Evolutionary conservation across 2,797 vertebrate genomes (phyloP).

Genomic region (Furcifer pardalis): DNA sequence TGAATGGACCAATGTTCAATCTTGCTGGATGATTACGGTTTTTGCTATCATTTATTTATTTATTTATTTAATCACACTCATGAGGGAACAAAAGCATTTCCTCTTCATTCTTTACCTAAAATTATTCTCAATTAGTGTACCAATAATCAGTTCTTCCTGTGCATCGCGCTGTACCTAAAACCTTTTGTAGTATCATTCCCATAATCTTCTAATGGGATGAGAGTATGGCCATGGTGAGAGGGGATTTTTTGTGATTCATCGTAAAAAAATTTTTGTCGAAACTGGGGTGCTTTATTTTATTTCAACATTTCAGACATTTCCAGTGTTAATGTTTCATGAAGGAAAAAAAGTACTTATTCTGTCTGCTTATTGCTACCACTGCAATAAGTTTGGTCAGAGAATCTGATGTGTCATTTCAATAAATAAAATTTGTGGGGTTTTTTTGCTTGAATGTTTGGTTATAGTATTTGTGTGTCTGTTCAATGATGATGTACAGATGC

Average conservation of each 20-base stretch:
- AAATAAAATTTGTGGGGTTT: slow-evolving; percentile 8
- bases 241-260: no score
- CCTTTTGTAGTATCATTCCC: no score
- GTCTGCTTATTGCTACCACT: not conserved
- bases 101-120: not conserved
- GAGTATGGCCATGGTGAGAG: no score
- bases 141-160: not conserved
- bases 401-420: slow-evolving; percentile 6
- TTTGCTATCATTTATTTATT: no score
- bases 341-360: not conserved
- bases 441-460: slow-evolving; percentile 2
- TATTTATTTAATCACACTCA: no score
- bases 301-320: not conserved
- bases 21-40: no score
- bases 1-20: not conserved
- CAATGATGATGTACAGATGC: not conserved
- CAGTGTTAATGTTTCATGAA: not conserved
- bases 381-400: not conserved
- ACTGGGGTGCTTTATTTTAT: not conserved
- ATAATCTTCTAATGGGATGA: no score
- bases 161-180: no score
- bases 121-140: not conserved
- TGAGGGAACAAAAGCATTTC: not conserved
- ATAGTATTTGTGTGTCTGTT: not conserved
- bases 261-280: no score